Evolutionary conservation across 2,113 vertebrate species (phyloP), one percentile per base, ranked within the genome.

Genomic region (Poeciliopsis prolifica): DNA sequence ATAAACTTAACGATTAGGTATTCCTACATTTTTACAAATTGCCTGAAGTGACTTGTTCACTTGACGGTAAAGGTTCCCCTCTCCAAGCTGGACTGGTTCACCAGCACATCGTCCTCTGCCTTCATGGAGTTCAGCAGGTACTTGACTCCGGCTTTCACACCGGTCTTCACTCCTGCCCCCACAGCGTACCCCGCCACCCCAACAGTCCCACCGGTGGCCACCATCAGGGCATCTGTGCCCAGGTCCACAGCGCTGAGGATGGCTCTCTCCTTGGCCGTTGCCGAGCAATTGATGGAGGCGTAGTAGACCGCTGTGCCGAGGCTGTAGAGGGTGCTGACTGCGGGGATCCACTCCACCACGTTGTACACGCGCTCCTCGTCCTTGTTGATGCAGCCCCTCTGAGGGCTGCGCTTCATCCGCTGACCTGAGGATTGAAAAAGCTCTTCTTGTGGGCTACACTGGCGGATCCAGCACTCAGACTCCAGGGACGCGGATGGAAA

Each of bases 291-390:
- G 74, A 94, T 91, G 8, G 94, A 89, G 58, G 95, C 95, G 0
- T 96, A 98, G 79, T 97, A 99, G 60, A 98, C 44, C 28, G 96
- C 96, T 8, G 95, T 96, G 68, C 95, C 97, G 1, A 97, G 79
- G 86, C 94, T 97, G 87, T 99, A 98, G 80, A 94, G 95, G 4
- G 94, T 91, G 87, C 94, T 95, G 74, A 97, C 92, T 0, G 44
- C 92, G 0, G 97, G 97, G 51, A 97, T 89, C 94, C 94, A 95
- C 40, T 84, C 88, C 80, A 96, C 40, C 19, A 96, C 88, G 0
- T 4, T 65, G 70, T 97, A 91, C 0, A 97, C 94, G 0, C 61
- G 65, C 70, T 85, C 65, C 67, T 98, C 97, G 0, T 66, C 88
- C 9, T 90, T 75, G 1, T 93, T 91, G 7, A 81, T 69, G 48